Base-by-base conservation (phyloP, 2,797 vertebrate genomes). In the Odontamblyopus lacepedii region DNA sequence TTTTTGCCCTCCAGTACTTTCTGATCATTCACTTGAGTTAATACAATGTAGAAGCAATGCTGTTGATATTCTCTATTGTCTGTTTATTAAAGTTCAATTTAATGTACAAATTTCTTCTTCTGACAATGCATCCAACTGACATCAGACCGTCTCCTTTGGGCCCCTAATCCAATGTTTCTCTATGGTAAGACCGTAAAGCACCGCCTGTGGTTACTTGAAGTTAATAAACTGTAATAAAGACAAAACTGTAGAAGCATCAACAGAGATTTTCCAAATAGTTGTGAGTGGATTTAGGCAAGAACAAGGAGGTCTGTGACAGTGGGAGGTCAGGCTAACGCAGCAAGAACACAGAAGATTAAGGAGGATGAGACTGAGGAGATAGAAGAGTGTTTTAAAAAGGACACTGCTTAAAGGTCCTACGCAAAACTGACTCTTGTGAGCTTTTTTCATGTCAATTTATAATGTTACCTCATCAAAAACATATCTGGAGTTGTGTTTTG, bases 291-390 rank as follows among this genome's bases (percentile, higher is more conserved):
- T 84, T 74, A 32, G 77, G 9, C 16, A 73, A 63, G 76, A 86
- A 89, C 90, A 89, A 86, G 82, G 67, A 66, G 61, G 48, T 41
- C 71, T 86, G 69, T 85, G 72, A 83, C 74, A 77, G 73, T 78
- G 60, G 64, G 76, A 67, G 74, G 72, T 78, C 77, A 69, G 70
- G 53, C 38, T 63, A 83, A 70, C 66, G 50, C 51, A 4, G 9
- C 74, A 74, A 69, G 72, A 59, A 35, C n/a, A 19, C 44, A 64
- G 9, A 68, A 50, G n/a, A 50, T 29, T 15, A 29, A 41, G 26
- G n/a, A 41, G 12, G 27, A 2, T 12, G 57, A 29, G 27, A 16
- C 4, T 15, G 44, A 48, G 15, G 12, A 48, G 12, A 48, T 16
- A 48, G 44, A 62, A 62, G 6, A 62, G 30, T 35, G 29, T 62